These are phyloP conservation scores for Dryobota labecula DNA, from an alignment of 2,888 invertebrate genomes.

Conservation along the genomic window DNA sequence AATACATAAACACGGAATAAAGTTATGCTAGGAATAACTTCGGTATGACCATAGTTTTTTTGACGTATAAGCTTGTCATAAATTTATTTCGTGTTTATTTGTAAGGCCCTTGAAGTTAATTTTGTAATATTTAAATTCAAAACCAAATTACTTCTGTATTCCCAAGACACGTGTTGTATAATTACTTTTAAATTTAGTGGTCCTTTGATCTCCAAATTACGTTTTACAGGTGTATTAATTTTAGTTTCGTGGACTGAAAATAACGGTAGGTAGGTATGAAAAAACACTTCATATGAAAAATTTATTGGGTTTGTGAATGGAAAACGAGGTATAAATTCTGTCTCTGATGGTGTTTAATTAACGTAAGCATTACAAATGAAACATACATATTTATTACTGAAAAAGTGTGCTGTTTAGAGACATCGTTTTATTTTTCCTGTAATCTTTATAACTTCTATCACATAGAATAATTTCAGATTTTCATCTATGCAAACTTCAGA, in stretches of 20 bases:
- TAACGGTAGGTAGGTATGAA: neutral
- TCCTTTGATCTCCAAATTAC: constrained; percentile 9
- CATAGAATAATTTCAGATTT: too few relatives aligned
- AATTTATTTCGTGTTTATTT: too few relatives aligned
- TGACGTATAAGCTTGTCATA: too few relatives aligned
- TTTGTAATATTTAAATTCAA: neutral
- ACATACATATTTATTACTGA: neutral
- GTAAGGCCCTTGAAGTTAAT: too few relatives aligned
- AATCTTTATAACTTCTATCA: too few relatives aligned
- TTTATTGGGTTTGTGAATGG: too few relatives aligned
- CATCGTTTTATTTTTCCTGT: too few relatives aligned
- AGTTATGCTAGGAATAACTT: too few relatives aligned
- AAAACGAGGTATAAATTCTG: neutral
- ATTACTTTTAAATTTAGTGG: neutral
- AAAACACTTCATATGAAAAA: neutral
- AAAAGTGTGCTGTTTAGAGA: too few relatives aligned
- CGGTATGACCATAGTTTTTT: too few relatives aligned
- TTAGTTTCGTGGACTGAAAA: neutral
- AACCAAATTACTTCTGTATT: neutral
- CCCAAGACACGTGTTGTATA: neutral
- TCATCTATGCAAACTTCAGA: too few relatives aligned
- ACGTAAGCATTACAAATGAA: neutral
- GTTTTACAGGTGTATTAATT: neutral
- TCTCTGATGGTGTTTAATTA: neutral
- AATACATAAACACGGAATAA: too few relatives aligned